Evolutionary conservation across 1,140 invertebrate genomes (phyloP).

Genomic region (Tetragonula clypearis): DNA sequence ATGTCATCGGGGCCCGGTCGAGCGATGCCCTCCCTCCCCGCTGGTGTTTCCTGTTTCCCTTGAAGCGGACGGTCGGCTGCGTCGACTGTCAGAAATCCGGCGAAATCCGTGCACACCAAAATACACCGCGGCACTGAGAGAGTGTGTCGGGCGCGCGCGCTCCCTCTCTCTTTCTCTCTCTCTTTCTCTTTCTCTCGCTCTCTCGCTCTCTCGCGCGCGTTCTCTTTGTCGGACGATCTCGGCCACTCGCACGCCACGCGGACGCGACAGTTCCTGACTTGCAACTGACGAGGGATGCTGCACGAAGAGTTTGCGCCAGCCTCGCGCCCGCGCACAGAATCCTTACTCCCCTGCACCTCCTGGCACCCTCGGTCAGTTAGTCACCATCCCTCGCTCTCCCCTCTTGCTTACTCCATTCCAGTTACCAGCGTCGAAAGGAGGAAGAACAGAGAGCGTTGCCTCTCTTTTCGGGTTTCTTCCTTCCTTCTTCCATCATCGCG

Average conservation of each 20-base stretch:
- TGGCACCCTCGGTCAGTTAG: constrained; percentile 65
- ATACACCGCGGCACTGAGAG: constrained; percentile 6
- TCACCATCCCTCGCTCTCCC: constrained; percentile 52
- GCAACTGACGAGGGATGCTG: constrained; percentile 80
- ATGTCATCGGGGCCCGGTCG: background rate
- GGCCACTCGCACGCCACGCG: constrained; percentile 56
- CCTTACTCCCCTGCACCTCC: constrained; percentile 62
- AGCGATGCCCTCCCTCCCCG: background rate
- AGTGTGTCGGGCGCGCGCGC: background rate
- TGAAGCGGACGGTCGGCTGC: background rate
- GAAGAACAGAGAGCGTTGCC: background rate
- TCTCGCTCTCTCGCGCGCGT: background rate
- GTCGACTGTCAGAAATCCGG: background rate
- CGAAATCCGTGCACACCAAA: background rate
- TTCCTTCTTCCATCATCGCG: constrained; percentile 4
- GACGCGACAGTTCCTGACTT: constrained; percentile 78
- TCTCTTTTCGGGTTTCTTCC: constrained; percentile 23
- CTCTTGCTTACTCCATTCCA: background rate
- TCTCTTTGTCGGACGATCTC: background rate
- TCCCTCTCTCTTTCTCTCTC: too few species aligned
- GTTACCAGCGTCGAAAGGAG: background rate
- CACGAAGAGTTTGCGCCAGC: constrained; percentile 78
- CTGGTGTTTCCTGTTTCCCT: background rate
- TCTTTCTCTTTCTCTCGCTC: too few species aligned
- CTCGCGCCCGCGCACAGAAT: constrained; percentile 76